Conservation (phyloP, 2,797 vertebrate genomes). For the Rhabdomys pumilio region DNA sequence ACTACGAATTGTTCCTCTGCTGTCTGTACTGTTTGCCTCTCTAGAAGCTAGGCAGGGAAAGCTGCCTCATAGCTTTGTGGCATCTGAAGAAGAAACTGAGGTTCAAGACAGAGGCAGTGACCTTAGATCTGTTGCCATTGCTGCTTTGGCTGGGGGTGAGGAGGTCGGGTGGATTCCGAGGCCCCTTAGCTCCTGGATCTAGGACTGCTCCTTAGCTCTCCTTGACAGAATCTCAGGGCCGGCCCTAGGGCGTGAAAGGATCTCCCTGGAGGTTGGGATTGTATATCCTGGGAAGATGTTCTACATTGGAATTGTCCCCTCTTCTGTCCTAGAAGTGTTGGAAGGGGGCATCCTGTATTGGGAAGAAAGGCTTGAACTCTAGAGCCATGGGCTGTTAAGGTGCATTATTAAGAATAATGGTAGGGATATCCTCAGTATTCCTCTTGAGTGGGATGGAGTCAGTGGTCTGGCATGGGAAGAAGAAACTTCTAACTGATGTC, state of each 20-base stretch:
- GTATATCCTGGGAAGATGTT: not conserved
- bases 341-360: not conserved
- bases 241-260: not conserved
- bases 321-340: not conserved
- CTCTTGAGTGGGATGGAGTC: not conserved
- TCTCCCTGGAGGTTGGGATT: not conserved
- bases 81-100: slow-evolving; percentile 6
- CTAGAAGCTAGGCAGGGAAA: not conserved
- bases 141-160: not conserved
- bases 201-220: not conserved
- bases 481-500: not conserved
- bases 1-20: slow-evolving; percentile 2
- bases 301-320: not conserved
- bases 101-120: not conserved
- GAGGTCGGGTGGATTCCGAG: not conserved
- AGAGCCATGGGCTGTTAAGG: not conserved
- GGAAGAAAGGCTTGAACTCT: not conserved
- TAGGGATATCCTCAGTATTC: not conserved
- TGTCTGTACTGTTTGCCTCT: not conserved
- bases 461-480: not conserved
- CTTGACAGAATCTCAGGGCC: not conserved
- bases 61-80: not conserved
- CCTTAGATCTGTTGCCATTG: not conserved
- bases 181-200: not conserved
- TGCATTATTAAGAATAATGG: not conserved